A percentile compares a stretch with the other conserved stretches of the same genome.
These are phyloP conservation scores for Chrysolina haemoptera DNA, from an alignment of 2,888 invertebrate genomes.

Conservation along the genomic window DNA sequence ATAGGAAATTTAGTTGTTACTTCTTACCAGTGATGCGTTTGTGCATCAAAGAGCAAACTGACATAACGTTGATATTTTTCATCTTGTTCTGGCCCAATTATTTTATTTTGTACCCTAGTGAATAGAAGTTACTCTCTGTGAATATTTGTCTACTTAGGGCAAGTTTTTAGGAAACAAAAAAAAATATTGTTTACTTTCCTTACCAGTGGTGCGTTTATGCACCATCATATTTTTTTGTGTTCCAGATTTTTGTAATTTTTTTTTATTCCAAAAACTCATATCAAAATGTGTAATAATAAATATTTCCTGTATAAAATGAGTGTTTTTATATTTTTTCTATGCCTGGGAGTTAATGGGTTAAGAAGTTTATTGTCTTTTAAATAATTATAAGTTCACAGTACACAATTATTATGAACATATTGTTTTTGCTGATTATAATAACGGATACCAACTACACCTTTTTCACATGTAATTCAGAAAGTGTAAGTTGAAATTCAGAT, in stretches of 20 bases:
- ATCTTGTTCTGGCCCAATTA: slow-evolving; percentile 22
- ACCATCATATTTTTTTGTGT: slow-evolving; percentile 18
- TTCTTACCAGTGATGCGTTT: slow-evolving; percentile 33
- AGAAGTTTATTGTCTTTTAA: too few species aligned
- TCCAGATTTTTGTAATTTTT: slow-evolving; percentile 12
- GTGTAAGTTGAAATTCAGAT: too few species aligned
- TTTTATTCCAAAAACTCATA: slow-evolving; percentile 22
- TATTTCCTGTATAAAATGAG: slow-evolving; percentile 22
- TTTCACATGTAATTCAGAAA: too few species aligned
- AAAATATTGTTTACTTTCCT: slow-evolving; percentile 2
- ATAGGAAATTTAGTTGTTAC: slow-evolving; percentile 20
- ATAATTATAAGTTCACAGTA: too few species aligned
- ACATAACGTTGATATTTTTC: slow-evolving; percentile 7
- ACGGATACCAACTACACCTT: too few species aligned
- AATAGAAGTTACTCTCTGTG: slow-evolving; percentile 11
- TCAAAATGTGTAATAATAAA: slow-evolving; percentile 25
- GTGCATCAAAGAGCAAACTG: slow-evolving; percentile 27
- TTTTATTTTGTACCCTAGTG: slow-evolving; percentile 23
- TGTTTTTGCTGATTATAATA: too few species aligned
- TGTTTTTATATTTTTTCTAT: slow-evolving; percentile 27
- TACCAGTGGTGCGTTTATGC: slow-evolving; percentile 27
- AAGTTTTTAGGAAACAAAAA: slow-evolving; percentile 9
- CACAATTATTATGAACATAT: too few species aligned
- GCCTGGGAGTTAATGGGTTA: slow-evolving; percentile 23
- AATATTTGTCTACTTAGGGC: slow-evolving; percentile 19